A percentile compares a stretch with the other conserved stretches of the same genome.
Evolutionary conservation across 2,113 vertebrate species (phyloP).

Genomic region (Corythoichthys intestinalis): DNA sequence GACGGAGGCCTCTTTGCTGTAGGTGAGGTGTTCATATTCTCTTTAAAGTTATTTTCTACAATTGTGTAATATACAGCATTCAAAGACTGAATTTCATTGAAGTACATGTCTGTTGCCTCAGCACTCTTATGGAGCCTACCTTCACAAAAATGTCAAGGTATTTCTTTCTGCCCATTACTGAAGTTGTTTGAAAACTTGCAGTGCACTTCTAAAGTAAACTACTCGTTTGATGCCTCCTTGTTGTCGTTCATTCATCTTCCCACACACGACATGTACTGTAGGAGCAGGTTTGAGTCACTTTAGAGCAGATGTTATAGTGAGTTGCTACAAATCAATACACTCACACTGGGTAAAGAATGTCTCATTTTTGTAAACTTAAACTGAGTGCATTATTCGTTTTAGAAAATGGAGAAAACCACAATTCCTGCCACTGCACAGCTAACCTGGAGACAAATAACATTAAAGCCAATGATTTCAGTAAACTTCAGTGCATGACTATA

Average conservation of each 20-base stretch:
- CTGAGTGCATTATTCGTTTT: constrained; percentile 83
- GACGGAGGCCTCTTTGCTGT: no score
- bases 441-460: constrained; percentile 46
- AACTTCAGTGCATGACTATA: constrained; percentile 63
- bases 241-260: constrained; percentile 53
- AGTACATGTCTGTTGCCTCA: not conserved
- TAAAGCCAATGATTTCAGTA: constrained; percentile 64
- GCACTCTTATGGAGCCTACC: not conserved
- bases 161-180: not conserved
- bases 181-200: not conserved
- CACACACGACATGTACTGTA: constrained; percentile 26
- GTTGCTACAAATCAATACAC: constrained; percentile 74
- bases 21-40: no score
- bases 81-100: not conserved
- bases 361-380: constrained; percentile 75
- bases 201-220: constrained; percentile 21
- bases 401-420: constrained; percentile 66
- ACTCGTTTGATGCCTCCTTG: constrained; percentile 34
- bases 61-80: no score
- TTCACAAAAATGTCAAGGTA: not conserved
- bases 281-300: constrained; percentile 44
- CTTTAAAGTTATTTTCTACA: no score
- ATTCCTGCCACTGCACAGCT: constrained; percentile 42
- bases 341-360: constrained; percentile 76
- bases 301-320: constrained; percentile 42